Conservation (phyloP, 23 tunicate species). For the Trididemnum clinides region DNA sequence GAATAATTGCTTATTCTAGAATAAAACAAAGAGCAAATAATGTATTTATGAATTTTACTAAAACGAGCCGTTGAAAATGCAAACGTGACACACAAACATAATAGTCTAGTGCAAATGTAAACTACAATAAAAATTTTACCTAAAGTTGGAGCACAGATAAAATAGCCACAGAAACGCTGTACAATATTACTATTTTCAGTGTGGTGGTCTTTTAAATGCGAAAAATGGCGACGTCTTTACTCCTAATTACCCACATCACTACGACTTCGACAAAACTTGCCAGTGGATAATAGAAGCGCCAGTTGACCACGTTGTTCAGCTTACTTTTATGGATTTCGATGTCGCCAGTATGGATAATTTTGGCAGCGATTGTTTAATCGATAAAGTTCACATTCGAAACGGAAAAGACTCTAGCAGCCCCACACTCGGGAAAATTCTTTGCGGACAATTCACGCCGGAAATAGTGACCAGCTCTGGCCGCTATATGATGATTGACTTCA, state of each 20-base stretch:
- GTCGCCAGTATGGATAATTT: constrained; percentile 17
- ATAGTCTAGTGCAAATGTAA: too few relatives aligned
- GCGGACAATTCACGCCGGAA: constrained; percentile 42
- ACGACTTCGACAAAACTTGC: background rate
- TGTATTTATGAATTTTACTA: too few relatives aligned
- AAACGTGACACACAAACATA: too few relatives aligned
- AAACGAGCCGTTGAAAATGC: too few relatives aligned
- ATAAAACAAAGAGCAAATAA: too few relatives aligned
- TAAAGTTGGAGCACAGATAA: too few relatives aligned
- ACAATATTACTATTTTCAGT: too few relatives aligned
- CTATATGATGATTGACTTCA: constrained; percentile 11
- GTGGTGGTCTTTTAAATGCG: constrained; percentile 26
- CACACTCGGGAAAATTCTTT: constrained; percentile 7
- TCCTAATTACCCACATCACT: constrained; percentile 43
- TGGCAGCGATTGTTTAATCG: background rate
- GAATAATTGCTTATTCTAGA: too few relatives aligned
- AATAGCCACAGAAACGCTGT: too few relatives aligned
- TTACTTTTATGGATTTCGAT: constrained; percentile 35
- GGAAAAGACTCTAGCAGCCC: constrained; percentile 23
- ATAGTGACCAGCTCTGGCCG: constrained; percentile 36
- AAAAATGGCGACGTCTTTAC: background rate
- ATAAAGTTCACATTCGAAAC: constrained; percentile 14
- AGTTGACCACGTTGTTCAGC: background rate
- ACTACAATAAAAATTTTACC: too few relatives aligned
- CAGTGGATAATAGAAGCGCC: constrained; percentile 57